Evolutionary conservation across 2,113 vertebrate genomes (phyloP).

Genomic region (Epinephelus fuscoguttatus): DNA sequence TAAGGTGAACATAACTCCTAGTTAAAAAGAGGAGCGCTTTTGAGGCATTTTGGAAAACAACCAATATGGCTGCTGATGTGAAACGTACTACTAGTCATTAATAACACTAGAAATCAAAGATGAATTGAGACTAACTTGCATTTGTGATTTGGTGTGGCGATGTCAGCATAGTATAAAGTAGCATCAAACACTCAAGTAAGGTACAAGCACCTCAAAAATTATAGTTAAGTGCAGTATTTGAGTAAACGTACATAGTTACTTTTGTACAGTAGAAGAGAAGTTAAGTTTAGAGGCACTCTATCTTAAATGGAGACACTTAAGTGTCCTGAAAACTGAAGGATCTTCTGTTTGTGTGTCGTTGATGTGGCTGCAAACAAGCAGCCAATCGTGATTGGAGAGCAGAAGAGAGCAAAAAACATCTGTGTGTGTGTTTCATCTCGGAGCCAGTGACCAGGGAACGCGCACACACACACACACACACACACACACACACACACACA

Average conservation of each 20-base stretch:
- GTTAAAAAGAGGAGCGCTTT: too few species aligned
- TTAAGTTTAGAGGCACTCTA: background rate
- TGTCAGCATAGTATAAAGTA: too few species aligned
- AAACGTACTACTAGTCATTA: too few species aligned
- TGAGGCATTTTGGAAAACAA: too few species aligned
- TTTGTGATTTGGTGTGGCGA: too few species aligned
- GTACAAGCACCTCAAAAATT: background rate
- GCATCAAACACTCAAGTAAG: too few species aligned
- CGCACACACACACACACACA: background rate
- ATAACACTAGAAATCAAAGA: too few species aligned
- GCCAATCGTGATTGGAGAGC: conserved; percentile 29
- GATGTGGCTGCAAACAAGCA: conserved; percentile 16
- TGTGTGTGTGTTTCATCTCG: conserved; percentile 49
- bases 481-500: background rate
- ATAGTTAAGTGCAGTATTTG: background rate
- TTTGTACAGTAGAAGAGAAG: background rate
- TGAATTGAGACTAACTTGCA: too few species aligned
- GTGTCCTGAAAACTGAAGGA: background rate
- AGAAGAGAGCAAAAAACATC: conserved; percentile 43
- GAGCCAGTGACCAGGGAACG: conserved; percentile 38
- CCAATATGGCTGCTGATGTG: too few species aligned
- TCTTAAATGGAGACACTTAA: conserved; percentile 2
- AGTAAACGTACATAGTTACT: background rate
- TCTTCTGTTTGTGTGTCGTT: background rate
- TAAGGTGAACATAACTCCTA: too few species aligned